Percentiles rank a stretch among this genome's conserved stretches.
Conservation (phyloP, 2,888 invertebrate species). For the Yponomeuta sedellus region DNA sequence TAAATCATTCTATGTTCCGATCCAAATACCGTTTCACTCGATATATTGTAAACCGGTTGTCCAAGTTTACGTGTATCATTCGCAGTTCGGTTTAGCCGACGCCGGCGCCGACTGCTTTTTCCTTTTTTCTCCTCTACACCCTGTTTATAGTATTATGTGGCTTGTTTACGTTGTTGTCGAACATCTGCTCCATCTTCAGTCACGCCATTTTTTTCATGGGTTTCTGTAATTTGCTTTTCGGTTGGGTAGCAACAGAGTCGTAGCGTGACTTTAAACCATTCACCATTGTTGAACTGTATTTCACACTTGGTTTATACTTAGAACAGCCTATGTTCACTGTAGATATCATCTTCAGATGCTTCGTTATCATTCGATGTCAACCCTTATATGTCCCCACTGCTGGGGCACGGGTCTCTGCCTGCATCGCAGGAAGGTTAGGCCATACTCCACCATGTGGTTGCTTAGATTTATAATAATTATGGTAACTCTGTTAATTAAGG, state of each 20-base stretch:
- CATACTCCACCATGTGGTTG: no score
- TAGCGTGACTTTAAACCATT: no score
- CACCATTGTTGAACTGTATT: no score
- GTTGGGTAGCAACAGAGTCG: neutral
- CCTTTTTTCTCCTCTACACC: neutral
- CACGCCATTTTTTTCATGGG: neutral
- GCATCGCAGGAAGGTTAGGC: no score
- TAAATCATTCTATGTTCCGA: conserved; percentile 6
- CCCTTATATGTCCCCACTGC: no score
- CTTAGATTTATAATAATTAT: no score
- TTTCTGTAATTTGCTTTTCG: neutral
- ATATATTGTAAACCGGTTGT: conserved; percentile 1
- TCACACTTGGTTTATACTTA: no score
- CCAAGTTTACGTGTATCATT: neutral
- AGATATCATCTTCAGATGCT: no score
- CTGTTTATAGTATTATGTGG: neutral
- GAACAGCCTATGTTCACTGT: no score
- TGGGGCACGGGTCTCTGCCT: no score
- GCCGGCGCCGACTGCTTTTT: neutral
- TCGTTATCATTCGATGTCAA: no score
- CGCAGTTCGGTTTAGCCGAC: neutral
- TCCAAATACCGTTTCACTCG: conserved; percentile 4
- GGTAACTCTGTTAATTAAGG: no score
- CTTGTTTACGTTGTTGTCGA: conserved; percentile 8
- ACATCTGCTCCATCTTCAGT: conserved; percentile 6